Evolutionary conservation across 2,797 vertebrate species (phyloP).

Genomic region (Stomatorhinus walkeri): DNA sequence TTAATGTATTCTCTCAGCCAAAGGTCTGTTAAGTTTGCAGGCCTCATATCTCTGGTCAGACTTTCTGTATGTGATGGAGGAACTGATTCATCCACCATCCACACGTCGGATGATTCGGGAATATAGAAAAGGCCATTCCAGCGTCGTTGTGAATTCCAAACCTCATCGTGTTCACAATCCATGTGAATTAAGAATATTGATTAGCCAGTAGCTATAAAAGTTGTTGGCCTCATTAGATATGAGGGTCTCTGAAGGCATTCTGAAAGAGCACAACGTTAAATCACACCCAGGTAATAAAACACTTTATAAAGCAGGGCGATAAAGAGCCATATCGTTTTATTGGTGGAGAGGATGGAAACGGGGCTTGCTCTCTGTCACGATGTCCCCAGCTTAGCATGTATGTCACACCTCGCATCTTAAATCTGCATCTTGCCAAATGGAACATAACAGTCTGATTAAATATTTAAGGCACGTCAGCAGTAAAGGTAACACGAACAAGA

Average conservation of each 20-base stretch:
- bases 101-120: background rate
- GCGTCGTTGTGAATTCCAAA: background rate
- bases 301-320: background rate
- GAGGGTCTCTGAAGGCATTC: background rate
- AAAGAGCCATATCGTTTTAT: background rate
- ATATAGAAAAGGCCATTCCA: background rate
- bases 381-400: background rate
- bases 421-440: conserved; percentile 4
- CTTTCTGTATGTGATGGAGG: background rate
- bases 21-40: background rate
- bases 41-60: background rate
- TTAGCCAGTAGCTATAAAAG: conserved; percentile 1
- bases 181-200: conserved; percentile 17
- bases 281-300: background rate
- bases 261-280: background rate
- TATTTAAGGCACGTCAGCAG: background rate
- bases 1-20: background rate
- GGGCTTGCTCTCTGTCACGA: background rate
- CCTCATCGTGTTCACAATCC: background rate
- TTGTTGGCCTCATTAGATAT: conserved; percentile 16
- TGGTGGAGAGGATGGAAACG: background rate
- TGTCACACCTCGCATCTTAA: background rate
- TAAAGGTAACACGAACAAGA: background rate
- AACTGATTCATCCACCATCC: background rate
- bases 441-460: background rate